Evolutionary conservation across 2,113 vertebrate species (phyloP), one percentile per base, ranked within the genome.

Genomic region (Ammodytes dubius): DNA sequence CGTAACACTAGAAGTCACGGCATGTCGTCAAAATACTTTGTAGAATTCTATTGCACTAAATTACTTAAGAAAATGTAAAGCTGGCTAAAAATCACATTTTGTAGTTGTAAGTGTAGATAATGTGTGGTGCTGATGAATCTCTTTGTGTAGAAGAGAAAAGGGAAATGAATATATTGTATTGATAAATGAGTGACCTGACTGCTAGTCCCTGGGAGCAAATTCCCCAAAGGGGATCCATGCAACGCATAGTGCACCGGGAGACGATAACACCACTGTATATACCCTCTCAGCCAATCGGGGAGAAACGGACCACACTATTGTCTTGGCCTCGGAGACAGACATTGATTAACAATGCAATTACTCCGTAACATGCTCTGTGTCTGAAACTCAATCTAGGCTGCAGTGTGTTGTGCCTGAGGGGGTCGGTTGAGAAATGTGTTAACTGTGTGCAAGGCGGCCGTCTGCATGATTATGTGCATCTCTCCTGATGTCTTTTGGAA

Each of bases 291-390:
- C 83, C 89, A 84, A 92, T 93, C 88, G 75, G 50, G 79, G 2
- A 89, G 85, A 89, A 91, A 80, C 77, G 60, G 75, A 88, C 78
- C 85, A 68, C 73, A 77, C 78, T 76, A 90, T 92, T 92, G 89
- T 93, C 90, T 95, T 89, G 87, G 86, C 88, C 27, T 91, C 70
- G 70, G 84, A 85, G 77, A 94, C 27, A 27, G 93, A 94, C 93
- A 94, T 94, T 95, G 94, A 95, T 95, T 94, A 95, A 95, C 92
- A 95, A 91, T 92, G 91, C 93, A 95, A 95, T 95, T 95, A 95
- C 92, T 88, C 88, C 67, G 87, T 82, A 94, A 95, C 93, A 93
- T 90, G 94, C 91, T 94, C 85, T 90, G 81, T 91, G 93, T 90
- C 87, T 93, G 91, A 94, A 94, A 93, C 91, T 88, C 94, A 90